Percentiles rank a stretch among this genome's conserved stretches.
Evolutionary conservation across 2,797 vertebrate genomes (phyloP).

Genomic region (Peromyscus melanophrys): DNA sequence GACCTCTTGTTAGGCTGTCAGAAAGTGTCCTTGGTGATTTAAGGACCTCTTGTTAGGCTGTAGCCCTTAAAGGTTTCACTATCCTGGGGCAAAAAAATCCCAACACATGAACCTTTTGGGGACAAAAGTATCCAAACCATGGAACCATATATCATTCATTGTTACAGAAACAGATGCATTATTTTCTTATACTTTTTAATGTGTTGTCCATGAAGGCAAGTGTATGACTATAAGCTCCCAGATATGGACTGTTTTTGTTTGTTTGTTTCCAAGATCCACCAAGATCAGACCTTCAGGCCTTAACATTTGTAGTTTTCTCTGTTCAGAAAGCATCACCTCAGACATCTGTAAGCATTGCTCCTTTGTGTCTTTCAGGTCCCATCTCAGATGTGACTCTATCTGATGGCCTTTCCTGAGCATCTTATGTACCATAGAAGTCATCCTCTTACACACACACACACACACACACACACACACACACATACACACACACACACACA

Average conservation of each 20-base stretch:
- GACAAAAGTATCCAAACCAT: background rate
- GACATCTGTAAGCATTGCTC: background rate
- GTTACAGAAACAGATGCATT: background rate
- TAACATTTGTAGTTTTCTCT: background rate
- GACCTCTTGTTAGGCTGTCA: background rate
- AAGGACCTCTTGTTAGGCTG: background rate
- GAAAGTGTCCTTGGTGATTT: background rate
- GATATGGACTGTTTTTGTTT: background rate
- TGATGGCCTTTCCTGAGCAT: slow-evolving; percentile 4
- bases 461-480: background rate
- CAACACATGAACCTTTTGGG: background rate
- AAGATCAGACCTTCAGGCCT: background rate
- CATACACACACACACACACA: background rate
- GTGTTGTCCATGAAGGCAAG: background rate
- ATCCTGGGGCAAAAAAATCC: background rate
- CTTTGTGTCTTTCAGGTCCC: background rate
- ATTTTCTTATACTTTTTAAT: background rate
- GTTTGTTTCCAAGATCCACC: background rate
- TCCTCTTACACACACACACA: background rate
- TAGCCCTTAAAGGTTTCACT: background rate
- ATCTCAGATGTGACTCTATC: background rate
- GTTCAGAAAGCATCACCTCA: background rate
- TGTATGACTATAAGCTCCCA: background rate
- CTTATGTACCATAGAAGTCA: background rate
- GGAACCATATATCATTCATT: slow-evolving; percentile 1